These are phyloP conservation scores for Lasioglossum villosulum DNA, from an alignment of 2,888 invertebrate genomes.

Conservation along the genomic window DNA sequence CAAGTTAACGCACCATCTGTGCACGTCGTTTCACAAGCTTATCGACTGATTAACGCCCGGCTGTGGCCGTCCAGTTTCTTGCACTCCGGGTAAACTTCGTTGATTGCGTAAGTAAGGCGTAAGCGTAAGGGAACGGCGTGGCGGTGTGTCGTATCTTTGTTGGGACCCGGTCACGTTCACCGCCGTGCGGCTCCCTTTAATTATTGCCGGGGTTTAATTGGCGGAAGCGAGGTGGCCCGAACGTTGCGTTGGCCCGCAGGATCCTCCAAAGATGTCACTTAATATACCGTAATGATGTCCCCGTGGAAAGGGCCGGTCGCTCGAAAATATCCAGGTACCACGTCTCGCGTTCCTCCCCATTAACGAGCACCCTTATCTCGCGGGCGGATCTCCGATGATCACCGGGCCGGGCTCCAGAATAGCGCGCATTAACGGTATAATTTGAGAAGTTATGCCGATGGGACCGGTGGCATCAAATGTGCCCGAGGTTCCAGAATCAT, in stretches of 20 bases:
- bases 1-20: slow-evolving; percentile 18
- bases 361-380: slow-evolving; percentile 47
- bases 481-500: background rate
- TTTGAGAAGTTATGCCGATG: slow-evolving; percentile 36
- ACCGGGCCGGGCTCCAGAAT: slow-evolving; percentile 33
- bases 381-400: slow-evolving; percentile 33
- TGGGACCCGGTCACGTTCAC: slow-evolving; percentile 27
- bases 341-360: slow-evolving; percentile 3
- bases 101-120: slow-evolving; percentile 30
- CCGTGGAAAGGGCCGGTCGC: background rate
- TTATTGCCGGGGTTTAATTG: slow-evolving; percentile 48
- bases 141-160: background rate
- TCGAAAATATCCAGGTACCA: slow-evolving; percentile 4
- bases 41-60: slow-evolving; percentile 11
- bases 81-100: slow-evolving; percentile 25
- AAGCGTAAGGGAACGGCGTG: background rate
- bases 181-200: slow-evolving; percentile 12
- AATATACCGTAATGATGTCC: slow-evolving; percentile 40
- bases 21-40: slow-evolving; percentile 7
- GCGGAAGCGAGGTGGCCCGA: slow-evolving; percentile 25
- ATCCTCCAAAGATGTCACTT: background rate
- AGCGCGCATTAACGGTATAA: slow-evolving; percentile 52
- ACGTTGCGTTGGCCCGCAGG: slow-evolving; percentile 19
- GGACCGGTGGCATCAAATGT: background rate
- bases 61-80: background rate